These are phyloP conservation scores for Miniopterus natalensis DNA, from an alignment of 2,113 vertebrate genomes.

Conservation along the genomic window DNA sequence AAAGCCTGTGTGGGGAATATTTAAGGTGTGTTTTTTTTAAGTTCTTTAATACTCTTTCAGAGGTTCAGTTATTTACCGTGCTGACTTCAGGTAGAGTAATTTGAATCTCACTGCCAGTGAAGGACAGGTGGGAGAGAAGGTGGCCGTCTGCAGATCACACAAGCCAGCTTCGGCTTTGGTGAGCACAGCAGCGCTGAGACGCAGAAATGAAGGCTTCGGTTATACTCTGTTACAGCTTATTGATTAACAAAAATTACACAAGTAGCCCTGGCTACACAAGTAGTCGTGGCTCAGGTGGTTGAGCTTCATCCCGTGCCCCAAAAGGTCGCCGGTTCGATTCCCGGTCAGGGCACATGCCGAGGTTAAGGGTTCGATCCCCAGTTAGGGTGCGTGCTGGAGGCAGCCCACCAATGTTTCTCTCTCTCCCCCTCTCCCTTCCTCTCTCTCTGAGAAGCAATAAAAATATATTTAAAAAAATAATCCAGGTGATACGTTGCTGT, in stretches of 20 bases:
- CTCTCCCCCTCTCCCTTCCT: neutral
- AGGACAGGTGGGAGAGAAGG: neutral
- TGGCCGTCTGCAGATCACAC: neutral
- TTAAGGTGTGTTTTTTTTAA: conserved; percentile 6
- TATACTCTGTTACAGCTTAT: neutral
- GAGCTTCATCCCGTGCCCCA: neutral
- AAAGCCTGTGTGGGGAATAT: conserved; percentile 45
- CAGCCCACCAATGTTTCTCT: neutral
- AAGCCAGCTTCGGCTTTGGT: neutral
- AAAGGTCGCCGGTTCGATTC: neutral
- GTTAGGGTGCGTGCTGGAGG: neutral
- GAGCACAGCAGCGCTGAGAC: neutral
- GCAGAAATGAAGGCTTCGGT: neutral
- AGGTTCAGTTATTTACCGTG: conserved; percentile 58
- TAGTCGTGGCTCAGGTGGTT: neutral
- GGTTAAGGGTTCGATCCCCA: too few species aligned
- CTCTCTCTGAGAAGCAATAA: too few species aligned
- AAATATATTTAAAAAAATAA: neutral
- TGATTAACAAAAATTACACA: neutral
- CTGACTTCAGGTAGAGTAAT: conserved; percentile 47
- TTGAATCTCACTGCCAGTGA: conserved; percentile 34
- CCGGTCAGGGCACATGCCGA: too few species aligned
- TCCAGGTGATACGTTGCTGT: neutral
- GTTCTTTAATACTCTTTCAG: conserved; percentile 65
- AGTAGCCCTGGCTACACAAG: neutral